Conservation (phyloP, 2,888 invertebrate species). For the Celastrina argiolus region DNA sequence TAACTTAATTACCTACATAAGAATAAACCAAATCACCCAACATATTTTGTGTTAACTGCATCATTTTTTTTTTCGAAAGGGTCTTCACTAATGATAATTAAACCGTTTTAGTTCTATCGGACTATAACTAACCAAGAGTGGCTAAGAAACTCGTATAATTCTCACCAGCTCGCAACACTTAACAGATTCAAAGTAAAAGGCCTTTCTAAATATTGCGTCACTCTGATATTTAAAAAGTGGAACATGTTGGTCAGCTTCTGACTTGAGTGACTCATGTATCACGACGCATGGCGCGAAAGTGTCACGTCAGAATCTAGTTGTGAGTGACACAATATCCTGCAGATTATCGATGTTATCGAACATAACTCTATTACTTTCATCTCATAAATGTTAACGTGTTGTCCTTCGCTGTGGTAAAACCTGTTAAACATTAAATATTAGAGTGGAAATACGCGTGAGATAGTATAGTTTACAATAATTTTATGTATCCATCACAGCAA, state of each 20-base stretch:
- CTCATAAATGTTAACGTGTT: neutral
- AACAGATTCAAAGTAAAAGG: constrained; percentile 4
- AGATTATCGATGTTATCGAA: neutral
- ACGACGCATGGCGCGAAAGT: constrained; percentile 15
- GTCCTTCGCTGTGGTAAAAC: neutral
- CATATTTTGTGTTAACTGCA: too few species aligned
- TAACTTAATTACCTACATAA: too few species aligned
- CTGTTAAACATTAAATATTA: neutral
- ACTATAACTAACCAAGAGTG: too few species aligned
- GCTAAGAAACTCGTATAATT: neutral
- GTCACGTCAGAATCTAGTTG: constrained; percentile 13
- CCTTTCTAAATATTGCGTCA: constrained; percentile 20
- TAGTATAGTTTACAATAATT: too few species aligned
- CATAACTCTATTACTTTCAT: neutral
- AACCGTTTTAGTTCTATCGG: too few species aligned
- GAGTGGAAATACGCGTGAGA: too few species aligned
- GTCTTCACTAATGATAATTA: too few species aligned
- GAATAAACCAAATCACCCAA: too few species aligned
- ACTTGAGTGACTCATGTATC: neutral
- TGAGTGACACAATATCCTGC: constrained; percentile 8
- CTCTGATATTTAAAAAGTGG: constrained; percentile 1
- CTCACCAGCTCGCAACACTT: neutral
- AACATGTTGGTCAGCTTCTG: neutral
- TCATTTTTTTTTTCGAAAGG: too few species aligned
- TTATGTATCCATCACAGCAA: too few species aligned